Conservation (phyloP, 2,113 vertebrate species). For the Pica pica region DNA sequence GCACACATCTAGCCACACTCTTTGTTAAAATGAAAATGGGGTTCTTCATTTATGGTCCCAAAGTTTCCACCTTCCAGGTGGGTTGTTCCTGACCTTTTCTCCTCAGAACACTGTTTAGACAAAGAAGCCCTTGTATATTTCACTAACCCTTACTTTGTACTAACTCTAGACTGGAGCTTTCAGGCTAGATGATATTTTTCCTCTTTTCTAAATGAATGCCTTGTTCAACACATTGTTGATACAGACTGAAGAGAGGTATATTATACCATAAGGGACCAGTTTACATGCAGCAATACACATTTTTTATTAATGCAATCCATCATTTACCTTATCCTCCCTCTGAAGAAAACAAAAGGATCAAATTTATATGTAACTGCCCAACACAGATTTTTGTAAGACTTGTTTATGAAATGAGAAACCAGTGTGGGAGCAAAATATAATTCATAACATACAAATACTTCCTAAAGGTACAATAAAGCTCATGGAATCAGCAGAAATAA, state of each 20-base stretch:
- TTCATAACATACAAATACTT: slow-evolving; percentile 10
- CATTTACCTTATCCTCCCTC: slow-evolving; percentile 34
- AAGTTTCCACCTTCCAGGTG: slow-evolving; percentile 22
- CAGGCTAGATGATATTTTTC: slow-evolving; percentile 1
- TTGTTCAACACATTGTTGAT: slow-evolving; percentile 50
- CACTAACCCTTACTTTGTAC: not conserved
- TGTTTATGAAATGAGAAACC: slow-evolving; percentile 33
- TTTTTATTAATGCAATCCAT: slow-evolving; percentile 57
- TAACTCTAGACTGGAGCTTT: slow-evolving; percentile 37
- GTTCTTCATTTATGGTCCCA: not conserved
- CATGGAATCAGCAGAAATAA: not conserved
- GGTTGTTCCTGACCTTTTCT: slow-evolving; percentile 46
- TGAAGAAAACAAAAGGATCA: slow-evolving; percentile 37
- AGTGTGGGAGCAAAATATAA: not conserved
- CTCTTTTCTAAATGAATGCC: slow-evolving; percentile 41
- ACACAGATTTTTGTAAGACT: not conserved
- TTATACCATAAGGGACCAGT: slow-evolving; percentile 39
- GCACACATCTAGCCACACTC: not conserved
- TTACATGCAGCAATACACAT: slow-evolving; percentile 22
- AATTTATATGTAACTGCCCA: not conserved
- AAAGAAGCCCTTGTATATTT: slow-evolving; percentile 55
- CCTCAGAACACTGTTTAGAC: slow-evolving; percentile 48
- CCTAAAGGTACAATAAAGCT: slow-evolving; percentile 25
- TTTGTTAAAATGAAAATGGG: not conserved
- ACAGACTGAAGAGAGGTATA: slow-evolving; percentile 24